A percentile compares a stretch with the other conserved stretches of the same genome.
These are phyloP conservation scores for Calosoma granatense DNA, from an alignment of 1,140 invertebrate species.

Conservation along the genomic window DNA sequence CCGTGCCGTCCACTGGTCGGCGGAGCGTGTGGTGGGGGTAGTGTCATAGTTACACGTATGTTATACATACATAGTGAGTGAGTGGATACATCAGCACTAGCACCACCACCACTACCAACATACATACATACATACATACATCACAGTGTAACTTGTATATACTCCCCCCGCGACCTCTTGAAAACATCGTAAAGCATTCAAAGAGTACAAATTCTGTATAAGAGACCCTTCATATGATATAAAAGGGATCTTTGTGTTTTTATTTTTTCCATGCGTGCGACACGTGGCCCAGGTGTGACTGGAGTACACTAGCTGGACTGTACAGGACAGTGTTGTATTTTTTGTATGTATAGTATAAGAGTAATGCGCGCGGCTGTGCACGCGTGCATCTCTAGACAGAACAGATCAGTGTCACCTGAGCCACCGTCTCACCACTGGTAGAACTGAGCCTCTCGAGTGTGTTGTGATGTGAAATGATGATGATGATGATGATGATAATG, in stretches of 20 bases:
- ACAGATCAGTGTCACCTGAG: background rate
- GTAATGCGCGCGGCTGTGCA: background rate
- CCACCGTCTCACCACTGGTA: background rate
- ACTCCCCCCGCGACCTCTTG: background rate
- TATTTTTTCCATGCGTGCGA: conserved; percentile 7
- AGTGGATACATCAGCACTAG: background rate
- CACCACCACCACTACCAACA: too few relatives aligned
- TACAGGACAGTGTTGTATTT: background rate
- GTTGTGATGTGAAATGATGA: background rate
- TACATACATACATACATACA: background rate
- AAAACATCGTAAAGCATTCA: conserved; percentile 25
- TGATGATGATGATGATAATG: too few relatives aligned
- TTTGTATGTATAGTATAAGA: background rate
- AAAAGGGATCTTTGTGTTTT: conserved; percentile 9
- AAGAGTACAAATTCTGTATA: conserved; percentile 47
- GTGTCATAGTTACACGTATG: too few relatives aligned
- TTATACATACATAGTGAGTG: background rate
- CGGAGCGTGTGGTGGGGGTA: background rate
- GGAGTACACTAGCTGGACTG: background rate
- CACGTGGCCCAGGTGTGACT: background rate
- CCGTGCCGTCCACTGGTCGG: background rate
- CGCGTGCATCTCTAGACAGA: background rate
- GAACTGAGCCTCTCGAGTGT: conserved; percentile 8
- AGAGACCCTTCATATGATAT: conserved; percentile 20
- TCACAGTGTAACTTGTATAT: background rate